Evolutionary conservation across 2,797 vertebrate genomes (phyloP), one percentile per base, ranked within the genome.

Genomic region (Sebastes cheni): DNA sequence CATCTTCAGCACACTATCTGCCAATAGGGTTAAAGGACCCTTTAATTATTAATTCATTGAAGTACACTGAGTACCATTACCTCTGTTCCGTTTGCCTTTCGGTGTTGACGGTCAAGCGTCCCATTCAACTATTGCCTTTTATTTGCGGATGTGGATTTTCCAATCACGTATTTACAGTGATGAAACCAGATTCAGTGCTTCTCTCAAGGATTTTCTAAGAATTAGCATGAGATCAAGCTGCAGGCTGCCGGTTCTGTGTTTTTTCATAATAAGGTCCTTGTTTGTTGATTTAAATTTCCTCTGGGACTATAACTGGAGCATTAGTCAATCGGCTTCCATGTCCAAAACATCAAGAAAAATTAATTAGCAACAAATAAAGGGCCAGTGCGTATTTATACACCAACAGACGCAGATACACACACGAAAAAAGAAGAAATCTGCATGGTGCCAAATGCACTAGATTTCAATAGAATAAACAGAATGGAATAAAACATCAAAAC

Each of bases 401-500:
- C 59, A 2, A 74, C 27, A 67, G 42, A 54, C n/a, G 36, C 16
- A 50, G 13, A 34, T n/a, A 66, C 23, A 60, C 18, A 61, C 23
- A 39, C 56, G n/a, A 20, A 13, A 72, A 75, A 68, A 78, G 29
- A 34, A 75, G 32, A 76, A 70, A 56, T 58, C 59, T 27, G 55
- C 6, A 64, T 32, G 18, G 23, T 68, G 75, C 83, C 88, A 91
- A 84, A 79, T 86, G 69, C 22, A 67, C 85, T 36, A 85, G 75
- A 88, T 88, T 87, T 69, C 23, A 77, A 7, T 60, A 67, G 32
- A 81, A 29, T 70, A 75, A 86, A 82, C 39, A 79, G 46, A 46
- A 79, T 58, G 78, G 70, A 90, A 86, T 86, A 64, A 88, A 75
- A 88, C 86, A 86, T 88, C 81, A 92, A 81, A 83, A 81, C 72